Percentiles rank a stretch among this genome's conserved stretches.
Conservation (phyloP, 2,888 invertebrate species). For the Stenurella melanura region DNA sequence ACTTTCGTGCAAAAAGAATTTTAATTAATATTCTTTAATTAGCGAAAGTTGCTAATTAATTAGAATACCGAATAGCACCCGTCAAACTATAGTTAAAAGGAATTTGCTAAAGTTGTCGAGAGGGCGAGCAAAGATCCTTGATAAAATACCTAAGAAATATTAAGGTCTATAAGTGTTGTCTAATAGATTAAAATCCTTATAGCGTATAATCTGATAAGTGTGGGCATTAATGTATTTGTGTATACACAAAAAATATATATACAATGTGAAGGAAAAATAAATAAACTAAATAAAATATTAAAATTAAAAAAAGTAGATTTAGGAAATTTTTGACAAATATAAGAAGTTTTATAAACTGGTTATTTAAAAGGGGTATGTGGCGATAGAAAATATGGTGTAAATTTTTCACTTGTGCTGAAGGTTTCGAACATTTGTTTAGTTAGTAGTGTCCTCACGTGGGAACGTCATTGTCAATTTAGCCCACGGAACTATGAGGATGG, state of each 20-base stretch:
- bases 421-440: slow-evolving; percentile 55
- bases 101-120: slow-evolving; percentile 30
- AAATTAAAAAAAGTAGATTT: background rate
- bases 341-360: slow-evolving; percentile 10
- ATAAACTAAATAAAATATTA: background rate
- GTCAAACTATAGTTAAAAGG: slow-evolving; percentile 32
- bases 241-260: background rate
- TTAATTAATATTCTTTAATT: slow-evolving; percentile 38
- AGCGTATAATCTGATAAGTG: background rate
- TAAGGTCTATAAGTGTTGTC: background rate
- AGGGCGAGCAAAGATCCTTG: background rate
- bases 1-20: slow-evolving; percentile 20
- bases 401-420: slow-evolving; percentile 61
- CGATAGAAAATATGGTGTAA: slow-evolving; percentile 55
- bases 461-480: slow-evolving; percentile 31
- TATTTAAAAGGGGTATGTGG: slow-evolving; percentile 47
- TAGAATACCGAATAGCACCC: slow-evolving; percentile 26
- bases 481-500: slow-evolving; percentile 26
- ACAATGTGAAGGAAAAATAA: background rate
- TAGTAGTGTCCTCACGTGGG: slow-evolving; percentile 25
- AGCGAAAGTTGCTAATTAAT: slow-evolving; percentile 34
- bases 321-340: slow-evolving; percentile 11
- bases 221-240: background rate
- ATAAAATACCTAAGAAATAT: slow-evolving; percentile 16
- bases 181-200: slow-evolving; percentile 13